These are phyloP conservation scores for Dolichallabes microphthalmus DNA, from an alignment of 2,113 vertebrate species.

Conservation along the genomic window DNA sequence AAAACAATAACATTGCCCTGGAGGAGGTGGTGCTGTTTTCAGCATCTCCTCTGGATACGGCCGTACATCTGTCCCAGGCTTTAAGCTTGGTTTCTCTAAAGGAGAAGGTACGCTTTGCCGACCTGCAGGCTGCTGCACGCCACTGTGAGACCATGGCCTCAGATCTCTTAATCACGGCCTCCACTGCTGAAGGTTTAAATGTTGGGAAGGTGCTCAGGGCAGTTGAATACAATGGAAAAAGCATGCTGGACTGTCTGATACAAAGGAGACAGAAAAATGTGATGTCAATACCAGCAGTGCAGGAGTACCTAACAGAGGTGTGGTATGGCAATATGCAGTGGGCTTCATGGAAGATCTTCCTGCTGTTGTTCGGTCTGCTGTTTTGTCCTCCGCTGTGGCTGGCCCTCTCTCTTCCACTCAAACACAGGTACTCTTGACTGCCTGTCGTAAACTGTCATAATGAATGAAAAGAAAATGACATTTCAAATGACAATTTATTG, in stretches of 20 bases:
- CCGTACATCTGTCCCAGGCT: slow-evolving; percentile 64
- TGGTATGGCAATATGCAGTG: slow-evolving; percentile 63
- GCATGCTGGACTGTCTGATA: slow-evolving; percentile 62
- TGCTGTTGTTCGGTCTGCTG: slow-evolving; percentile 63
- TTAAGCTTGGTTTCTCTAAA: slow-evolving; percentile 57
- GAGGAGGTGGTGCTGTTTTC: slow-evolving; percentile 64
- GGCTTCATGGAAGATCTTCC: slow-evolving; percentile 60
- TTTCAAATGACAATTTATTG: neutral
- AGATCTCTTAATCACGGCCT: slow-evolving; percentile 61
- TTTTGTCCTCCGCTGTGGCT: slow-evolving; percentile 63
- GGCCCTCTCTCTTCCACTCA: slow-evolving; percentile 62
- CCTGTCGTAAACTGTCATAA: neutral
- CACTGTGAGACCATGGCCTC: slow-evolving; percentile 64
- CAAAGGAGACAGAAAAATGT: slow-evolving; percentile 63
- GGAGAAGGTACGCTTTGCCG: slow-evolving; percentile 62
- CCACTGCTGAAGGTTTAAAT: slow-evolving; percentile 48
- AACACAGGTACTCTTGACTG: slow-evolving; percentile 42
- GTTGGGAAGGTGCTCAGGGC: slow-evolving; percentile 56
- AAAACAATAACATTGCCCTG: slow-evolving; percentile 60
- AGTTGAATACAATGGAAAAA: slow-evolving; percentile 56
- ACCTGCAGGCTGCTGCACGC: slow-evolving; percentile 59
- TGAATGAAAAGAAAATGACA: too few relatives aligned
- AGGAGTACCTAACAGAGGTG: slow-evolving; percentile 65
- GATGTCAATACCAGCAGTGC: slow-evolving; percentile 64
- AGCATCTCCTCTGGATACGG: slow-evolving; percentile 59